phyloP scores from a whole-genome alignment of 2,888 invertebrate species.

The Apamea monoglypha region DNA sequence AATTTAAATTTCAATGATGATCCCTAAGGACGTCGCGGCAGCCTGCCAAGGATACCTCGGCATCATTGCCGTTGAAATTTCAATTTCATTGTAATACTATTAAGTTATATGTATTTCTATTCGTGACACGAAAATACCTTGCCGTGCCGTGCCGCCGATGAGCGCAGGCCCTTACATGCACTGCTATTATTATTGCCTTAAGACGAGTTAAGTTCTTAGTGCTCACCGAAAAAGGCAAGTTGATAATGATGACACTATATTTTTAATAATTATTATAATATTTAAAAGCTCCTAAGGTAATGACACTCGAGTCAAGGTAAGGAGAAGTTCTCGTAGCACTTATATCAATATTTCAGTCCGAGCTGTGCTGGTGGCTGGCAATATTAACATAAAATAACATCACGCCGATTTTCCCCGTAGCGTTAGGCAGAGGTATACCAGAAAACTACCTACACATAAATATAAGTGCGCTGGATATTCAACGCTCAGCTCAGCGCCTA shows the following conservation, averaged over 20 bases:
- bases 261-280: background rate
- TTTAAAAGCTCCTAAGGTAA: background rate
- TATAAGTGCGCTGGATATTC: background rate
- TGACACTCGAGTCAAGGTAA: background rate
- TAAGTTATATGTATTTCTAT: too few species aligned
- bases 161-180: background rate
- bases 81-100: too few species aligned
- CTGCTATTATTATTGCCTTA: background rate
- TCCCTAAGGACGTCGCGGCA: too few species aligned
- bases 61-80: too few species aligned
- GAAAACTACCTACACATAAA: background rate
- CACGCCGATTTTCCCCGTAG: background rate
- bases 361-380: background rate
- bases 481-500: background rate
- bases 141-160: background rate
- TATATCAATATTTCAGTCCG: background rate
- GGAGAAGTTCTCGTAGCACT: background rate
- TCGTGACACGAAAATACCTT: too few species aligned
- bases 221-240: background rate
- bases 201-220: background rate
- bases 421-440: background rate
- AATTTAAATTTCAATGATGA: too few species aligned
- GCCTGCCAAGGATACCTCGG: too few species aligned
- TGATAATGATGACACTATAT: background rate
- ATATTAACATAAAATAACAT: background rate